Evolutionary conservation across 2,113 vertebrate genomes (phyloP), one percentile per base, ranked within the genome.

Genomic region (Chascanopsetta lugubris): DNA sequence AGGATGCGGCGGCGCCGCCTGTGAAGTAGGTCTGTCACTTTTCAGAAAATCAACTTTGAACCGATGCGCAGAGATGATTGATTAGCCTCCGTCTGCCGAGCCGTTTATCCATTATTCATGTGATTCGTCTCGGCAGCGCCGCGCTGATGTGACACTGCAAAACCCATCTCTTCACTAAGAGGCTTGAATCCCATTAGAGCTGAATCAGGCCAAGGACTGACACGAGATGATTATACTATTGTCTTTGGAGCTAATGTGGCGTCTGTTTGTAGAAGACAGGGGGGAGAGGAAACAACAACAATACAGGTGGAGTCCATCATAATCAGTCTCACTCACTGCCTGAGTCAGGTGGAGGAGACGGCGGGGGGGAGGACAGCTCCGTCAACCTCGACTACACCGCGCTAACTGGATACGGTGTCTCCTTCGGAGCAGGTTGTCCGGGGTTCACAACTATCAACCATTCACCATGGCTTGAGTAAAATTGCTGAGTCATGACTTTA

Each of bases 1-100:
- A 8, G 47, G 48, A 59, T 40, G n/a, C n/a, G n/a, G 51, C 47
- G 29, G 13, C 34, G 34, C 40, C 30, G 65, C 24, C 43, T 69
- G 47, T 62, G 50, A 75, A 59, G 63, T 42, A 42, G 53, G 45
- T 26, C 69, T 54, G 55, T 32, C 47, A 18, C 68, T 18, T 50
- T 10, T 45, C 15, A 58, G 32, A n/a, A 36, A 17, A 24, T 17
- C 43, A 1, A 0, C 3, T 26, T 17, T 22, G 11, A 74, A 25
- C 20, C 3, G 20, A 25, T n/a, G 15, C 10, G 8, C 17, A 29
- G 18, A 34, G 51, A 20, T 13, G 9, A 22, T 22, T 6, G 9
- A 29, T 51, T 47, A 47, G 8, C 11, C 11, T 47, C 45, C 13
- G 20, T 20, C 21, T 24, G 21, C 21, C n/a, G 42, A 21, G 42